Percentiles rank a stretch among this genome's conserved stretches.
Evolutionary conservation across 2,113 vertebrate species (phyloP).

Genomic region (Himantopus leucocephalus): DNA sequence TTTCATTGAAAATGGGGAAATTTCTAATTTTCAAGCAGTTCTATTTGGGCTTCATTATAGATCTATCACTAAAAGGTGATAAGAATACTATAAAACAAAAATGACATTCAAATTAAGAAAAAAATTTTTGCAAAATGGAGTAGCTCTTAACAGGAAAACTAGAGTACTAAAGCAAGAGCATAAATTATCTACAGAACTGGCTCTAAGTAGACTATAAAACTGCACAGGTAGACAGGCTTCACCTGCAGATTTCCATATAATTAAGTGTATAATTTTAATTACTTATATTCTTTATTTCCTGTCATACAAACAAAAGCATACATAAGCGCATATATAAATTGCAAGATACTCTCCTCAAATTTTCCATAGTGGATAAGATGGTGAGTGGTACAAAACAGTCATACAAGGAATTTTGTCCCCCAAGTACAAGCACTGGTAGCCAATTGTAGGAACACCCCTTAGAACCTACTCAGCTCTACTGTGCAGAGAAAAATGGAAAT

Average conservation of each 20-base stretch:
- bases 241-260: neutral
- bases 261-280: neutral
- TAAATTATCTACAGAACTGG: neutral
- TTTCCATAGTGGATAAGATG: neutral
- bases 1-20: neutral
- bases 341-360: neutral
- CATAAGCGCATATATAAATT: neutral
- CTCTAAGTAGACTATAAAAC: neutral
- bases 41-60: neutral
- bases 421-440: neutral
- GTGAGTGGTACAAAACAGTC: neutral
- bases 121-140: neutral
- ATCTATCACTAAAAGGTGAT: neutral
- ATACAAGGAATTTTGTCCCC: neutral
- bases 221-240: neutral
- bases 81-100: neutral
- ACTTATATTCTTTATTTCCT: neutral
- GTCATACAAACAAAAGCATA: neutral
- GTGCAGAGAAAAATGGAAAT: neutral
- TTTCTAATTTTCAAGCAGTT: neutral
- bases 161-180: neutral
- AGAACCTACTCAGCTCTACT: neutral
- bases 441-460: neutral
- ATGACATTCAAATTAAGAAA: neutral
- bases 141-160: neutral